Percentiles rank a stretch among this genome's conserved stretches.
phyloP scores from a whole-genome alignment of 2,888 invertebrate species.

The Salpingus planirostris region DNA sequence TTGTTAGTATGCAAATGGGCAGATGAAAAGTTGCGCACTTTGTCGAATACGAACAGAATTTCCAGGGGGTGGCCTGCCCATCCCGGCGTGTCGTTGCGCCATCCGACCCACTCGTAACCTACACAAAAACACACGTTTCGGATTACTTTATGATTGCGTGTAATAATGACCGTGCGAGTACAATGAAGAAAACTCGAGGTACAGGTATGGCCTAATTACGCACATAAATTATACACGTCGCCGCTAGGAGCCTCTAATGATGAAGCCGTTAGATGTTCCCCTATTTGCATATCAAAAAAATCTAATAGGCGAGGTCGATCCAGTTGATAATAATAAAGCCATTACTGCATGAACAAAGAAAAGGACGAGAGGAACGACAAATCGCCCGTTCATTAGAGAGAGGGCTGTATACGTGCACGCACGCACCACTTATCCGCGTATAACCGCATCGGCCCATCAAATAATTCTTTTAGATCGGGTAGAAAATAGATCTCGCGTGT shows the following conservation, averaged over 20 bases:
- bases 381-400: no score
- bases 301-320: no score
- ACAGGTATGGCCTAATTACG: not conserved
- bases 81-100: constrained; percentile 61
- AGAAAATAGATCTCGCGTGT: no score
- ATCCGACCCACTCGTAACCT: constrained; percentile 81
- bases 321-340: not conserved
- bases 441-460: no score
- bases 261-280: constrained; percentile 1
- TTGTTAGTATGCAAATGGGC: constrained; percentile 70
- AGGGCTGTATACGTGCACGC: no score
- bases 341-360: not conserved
- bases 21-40: constrained; percentile 65
- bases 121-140: constrained; percentile 19
- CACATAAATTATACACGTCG: not conserved
- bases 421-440: no score
- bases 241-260: not conserved
- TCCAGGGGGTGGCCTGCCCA: constrained; percentile 58
- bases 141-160: not conserved
- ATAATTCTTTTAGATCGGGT: no score
- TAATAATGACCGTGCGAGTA: no score
- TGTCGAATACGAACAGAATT: constrained; percentile 71
- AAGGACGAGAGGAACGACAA: no score
- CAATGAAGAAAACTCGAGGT: no score
- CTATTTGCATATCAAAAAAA: constrained; percentile 3